Percentiles rank a stretch among this genome's conserved stretches.
These are phyloP conservation scores for Ceraclea dissimilis DNA, from an alignment of 2,888 invertebrate species.

Conservation along the genomic window DNA sequence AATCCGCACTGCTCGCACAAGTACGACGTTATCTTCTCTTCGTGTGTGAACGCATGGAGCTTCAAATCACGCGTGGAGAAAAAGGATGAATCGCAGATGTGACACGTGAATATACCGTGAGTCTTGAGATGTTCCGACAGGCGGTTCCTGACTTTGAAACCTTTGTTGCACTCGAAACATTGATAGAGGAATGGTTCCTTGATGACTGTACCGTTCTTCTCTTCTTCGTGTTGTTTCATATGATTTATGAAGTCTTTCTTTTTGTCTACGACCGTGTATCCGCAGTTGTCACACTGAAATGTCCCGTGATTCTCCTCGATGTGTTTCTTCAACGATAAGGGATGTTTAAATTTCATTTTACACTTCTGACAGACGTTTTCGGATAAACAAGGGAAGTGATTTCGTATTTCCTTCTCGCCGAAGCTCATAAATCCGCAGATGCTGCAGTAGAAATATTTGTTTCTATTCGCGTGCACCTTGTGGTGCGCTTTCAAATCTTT, in stretches of 20 bases:
- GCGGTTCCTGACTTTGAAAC: neutral
- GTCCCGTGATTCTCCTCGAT: neutral
- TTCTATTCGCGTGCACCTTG: neutral
- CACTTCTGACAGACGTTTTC: neutral
- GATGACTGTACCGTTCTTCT: neutral
- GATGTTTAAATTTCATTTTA: neutral
- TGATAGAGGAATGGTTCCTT: neutral
- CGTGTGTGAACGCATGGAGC: neutral
- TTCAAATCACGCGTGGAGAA: neutral
- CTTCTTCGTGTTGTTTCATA: neutral
- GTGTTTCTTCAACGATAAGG: neutral
- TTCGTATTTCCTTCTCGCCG: neutral
- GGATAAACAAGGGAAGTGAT: slow-evolving; percentile 1
- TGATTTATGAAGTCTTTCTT: slow-evolving; percentile 1
- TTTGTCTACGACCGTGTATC: neutral
- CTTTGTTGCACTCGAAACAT: neutral
- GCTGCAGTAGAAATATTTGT: slow-evolving; percentile 1
- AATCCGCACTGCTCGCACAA: neutral
- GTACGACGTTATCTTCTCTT: neutral
- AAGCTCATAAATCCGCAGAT: slow-evolving; percentile 1
- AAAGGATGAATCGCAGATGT: neutral
- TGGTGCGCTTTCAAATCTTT: neutral
- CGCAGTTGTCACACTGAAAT: neutral
- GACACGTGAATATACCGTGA: neutral
- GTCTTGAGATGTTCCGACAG: neutral